phyloP scores from a whole-genome alignment of 30 jellyfish, hydroid and myxozoan species.

The Aurelia aurita region DNA sequence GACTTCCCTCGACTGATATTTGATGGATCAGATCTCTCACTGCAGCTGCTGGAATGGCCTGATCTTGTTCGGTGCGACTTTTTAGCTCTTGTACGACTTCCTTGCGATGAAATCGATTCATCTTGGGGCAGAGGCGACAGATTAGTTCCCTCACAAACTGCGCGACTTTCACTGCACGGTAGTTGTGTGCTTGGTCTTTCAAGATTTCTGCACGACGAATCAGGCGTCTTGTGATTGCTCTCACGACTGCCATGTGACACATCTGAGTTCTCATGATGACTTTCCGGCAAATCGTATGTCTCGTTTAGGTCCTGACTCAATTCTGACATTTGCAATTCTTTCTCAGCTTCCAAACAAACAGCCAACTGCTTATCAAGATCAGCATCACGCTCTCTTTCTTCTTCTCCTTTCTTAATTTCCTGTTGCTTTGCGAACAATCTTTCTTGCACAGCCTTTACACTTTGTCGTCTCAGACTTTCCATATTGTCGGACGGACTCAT shows the following conservation, averaged over 20 bases:
- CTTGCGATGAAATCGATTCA: neutral
- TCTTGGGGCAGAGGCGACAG: too few species aligned
- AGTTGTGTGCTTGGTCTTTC: neutral
- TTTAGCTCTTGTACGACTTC: neutral
- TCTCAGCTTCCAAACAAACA: neutral
- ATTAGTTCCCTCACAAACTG: too few species aligned
- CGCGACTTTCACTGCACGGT: neutral
- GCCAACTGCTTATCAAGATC: neutral
- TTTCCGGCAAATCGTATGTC: neutral
- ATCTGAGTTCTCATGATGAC: neutral
- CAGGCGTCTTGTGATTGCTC: neutral
- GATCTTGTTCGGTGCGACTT: neutral
- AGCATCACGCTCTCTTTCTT: neutral
- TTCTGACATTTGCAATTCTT: neutral
- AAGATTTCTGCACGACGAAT: neutral
- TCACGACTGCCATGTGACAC: neutral
- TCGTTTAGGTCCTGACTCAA: neutral
- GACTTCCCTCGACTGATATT: constrained; percentile 24
- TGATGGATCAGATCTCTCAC: neutral
- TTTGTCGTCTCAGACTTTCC: constrained; percentile 2
- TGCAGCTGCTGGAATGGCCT: neutral
- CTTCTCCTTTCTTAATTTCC: neutral
- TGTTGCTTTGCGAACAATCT: constrained; percentile 17
- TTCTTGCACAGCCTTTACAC: constrained; percentile 25
- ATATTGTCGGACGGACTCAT: constrained; percentile 21